phyloP scores from a whole-genome alignment of 2,797 vertebrate species.

The Muscicapa striata region DNA sequence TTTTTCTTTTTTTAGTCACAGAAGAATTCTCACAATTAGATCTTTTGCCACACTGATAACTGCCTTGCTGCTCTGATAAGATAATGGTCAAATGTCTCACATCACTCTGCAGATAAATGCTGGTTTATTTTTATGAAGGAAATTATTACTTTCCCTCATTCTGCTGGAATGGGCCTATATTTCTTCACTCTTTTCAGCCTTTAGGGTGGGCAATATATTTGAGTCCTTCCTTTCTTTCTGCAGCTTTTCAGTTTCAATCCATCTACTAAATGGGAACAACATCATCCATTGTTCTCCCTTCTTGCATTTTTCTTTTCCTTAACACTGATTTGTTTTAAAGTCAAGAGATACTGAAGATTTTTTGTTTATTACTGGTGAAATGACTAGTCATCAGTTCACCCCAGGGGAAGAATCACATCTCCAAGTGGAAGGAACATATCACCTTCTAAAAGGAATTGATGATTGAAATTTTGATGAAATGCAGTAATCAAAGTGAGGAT shows the following conservation, averaged over 20 bases:
- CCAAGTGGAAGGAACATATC: constrained; percentile 15
- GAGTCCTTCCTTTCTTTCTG: not conserved
- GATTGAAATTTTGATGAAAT: constrained; percentile 51
- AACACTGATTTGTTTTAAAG: not conserved
- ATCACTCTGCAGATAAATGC: not conserved
- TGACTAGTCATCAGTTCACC: constrained; percentile 19
- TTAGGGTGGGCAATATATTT: constrained; percentile 10
- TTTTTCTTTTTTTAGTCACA: not conserved
- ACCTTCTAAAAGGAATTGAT: constrained; percentile 23
- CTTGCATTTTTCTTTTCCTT: not conserved
- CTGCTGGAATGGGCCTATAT: not conserved
- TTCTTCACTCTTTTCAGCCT: constrained; percentile 14
- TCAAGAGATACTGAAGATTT: constrained; percentile 30
- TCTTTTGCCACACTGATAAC: not conserved
- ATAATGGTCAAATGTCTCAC: not conserved
- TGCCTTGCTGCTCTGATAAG: not conserved
- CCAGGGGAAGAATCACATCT: constrained; percentile 21
- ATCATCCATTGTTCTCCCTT: not conserved
- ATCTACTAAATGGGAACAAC: constrained; percentile 5
- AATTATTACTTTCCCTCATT: not conserved
- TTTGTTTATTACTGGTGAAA: constrained; percentile 48
- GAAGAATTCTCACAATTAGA: not conserved
- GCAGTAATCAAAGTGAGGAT: constrained; percentile 2
- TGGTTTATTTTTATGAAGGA: not conserved
- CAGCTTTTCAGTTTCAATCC: constrained; percentile 13